Conservation (phyloP, 2,888 invertebrate genomes). For the Rhamnusium bicolor region DNA sequence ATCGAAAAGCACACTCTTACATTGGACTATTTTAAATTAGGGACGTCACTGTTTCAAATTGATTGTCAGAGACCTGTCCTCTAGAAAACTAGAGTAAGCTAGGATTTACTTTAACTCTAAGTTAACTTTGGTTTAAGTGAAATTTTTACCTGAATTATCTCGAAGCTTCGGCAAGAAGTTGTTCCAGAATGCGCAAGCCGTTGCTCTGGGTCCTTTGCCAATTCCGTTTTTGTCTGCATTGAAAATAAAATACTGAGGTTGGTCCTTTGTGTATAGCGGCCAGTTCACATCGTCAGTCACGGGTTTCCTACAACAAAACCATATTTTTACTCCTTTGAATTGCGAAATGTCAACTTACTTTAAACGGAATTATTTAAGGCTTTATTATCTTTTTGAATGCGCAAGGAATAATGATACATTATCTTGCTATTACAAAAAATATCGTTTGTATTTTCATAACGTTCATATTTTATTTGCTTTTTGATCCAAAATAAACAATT, state of each 20-base stretch:
- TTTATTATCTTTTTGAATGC: conserved; percentile 22
- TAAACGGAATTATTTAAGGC: conserved; percentile 35
- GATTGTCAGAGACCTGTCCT: not conserved
- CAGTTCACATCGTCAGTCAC: conserved; percentile 84
- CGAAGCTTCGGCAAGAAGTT: conserved; percentile 92
- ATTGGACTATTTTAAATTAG: no score
- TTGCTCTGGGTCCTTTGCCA: conserved; percentile 84
- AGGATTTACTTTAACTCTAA: not conserved
- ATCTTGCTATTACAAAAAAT: not conserved
- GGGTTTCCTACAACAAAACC: conserved; percentile 73
- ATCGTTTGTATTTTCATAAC: not conserved
- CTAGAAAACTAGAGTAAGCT: not conserved
- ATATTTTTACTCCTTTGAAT: conserved; percentile 15
- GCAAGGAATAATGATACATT: not conserved
- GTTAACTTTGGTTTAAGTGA: conserved; percentile 6
- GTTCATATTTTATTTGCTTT: not conserved
- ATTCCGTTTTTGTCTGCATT: conserved; percentile 84
- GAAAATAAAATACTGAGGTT: conserved; percentile 92
- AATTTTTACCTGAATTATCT: conserved; percentile 77
- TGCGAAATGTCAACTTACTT: conserved; percentile 2
- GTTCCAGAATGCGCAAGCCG: conserved; percentile 97
- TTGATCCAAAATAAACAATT: no score
- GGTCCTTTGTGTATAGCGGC: conserved; percentile 89
- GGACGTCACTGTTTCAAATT: no score
- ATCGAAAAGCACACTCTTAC: no score